Percentiles rank a stretch among this genome's conserved stretches.
Evolutionary conservation across 2,888 invertebrate species (phyloP).

Genomic region (Thereva unica): DNA sequence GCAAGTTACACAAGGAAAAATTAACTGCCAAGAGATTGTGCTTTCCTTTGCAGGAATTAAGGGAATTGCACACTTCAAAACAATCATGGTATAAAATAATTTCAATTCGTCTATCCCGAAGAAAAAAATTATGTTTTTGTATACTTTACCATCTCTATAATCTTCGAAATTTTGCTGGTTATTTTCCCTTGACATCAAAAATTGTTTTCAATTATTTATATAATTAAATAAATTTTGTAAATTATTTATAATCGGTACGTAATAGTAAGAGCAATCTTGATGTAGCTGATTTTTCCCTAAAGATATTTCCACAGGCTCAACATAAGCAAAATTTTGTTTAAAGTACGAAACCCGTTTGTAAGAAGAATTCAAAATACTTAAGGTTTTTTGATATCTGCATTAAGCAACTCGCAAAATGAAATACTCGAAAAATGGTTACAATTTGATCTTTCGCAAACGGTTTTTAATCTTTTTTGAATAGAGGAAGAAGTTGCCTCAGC

Average conservation of each 20-base stretch:
- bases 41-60: slow-evolving; percentile 40
- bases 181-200: not conserved
- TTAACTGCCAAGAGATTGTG: slow-evolving; percentile 39
- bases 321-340: slow-evolving; percentile 15
- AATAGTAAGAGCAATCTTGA: slow-evolving; percentile 39
- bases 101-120: slow-evolving; percentile 9
- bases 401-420: not conserved
- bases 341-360: slow-evolving; percentile 14
- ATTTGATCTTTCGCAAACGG: not conserved
- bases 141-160: not conserved
- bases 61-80: slow-evolving; percentile 39
- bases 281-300: slow-evolving; percentile 31
- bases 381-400: not conserved
- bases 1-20: slow-evolving; percentile 32
- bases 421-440: slow-evolving; percentile 1
- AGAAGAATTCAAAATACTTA: slow-evolving; percentile 12
- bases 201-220: slow-evolving; percentile 10
- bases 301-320: slow-evolving; percentile 30
- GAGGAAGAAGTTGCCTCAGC: not conserved
- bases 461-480: slow-evolving; percentile 3
- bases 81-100: slow-evolving; percentile 38
- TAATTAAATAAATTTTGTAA: slow-evolving; percentile 13
- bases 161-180: too few relatives aligned
- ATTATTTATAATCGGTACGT: slow-evolving; percentile 12
- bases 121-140: slow-evolving; percentile 9